Percentiles rank a stretch among this genome's conserved stretches.
Conservation (phyloP, 1,140 invertebrate genomes). For the Alviniconcha marisindica region DNA sequence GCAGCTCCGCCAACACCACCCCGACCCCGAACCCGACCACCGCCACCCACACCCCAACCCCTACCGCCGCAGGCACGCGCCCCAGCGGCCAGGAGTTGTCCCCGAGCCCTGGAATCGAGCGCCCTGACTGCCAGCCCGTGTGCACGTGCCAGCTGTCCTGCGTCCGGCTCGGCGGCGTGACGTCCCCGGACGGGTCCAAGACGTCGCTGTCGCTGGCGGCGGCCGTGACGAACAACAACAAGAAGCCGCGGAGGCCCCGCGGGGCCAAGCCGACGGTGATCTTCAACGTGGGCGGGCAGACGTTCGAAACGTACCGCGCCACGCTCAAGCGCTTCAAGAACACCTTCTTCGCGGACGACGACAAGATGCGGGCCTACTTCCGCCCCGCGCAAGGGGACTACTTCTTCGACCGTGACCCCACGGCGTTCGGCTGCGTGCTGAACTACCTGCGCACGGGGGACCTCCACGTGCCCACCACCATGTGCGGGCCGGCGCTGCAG, state of each 20-base stretch:
- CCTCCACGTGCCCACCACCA: constrained; percentile 69
- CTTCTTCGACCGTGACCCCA: constrained; percentile 72
- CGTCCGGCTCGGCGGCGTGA: constrained; percentile 15
- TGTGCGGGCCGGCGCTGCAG: constrained; percentile 69
- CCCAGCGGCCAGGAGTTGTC: too few species aligned
- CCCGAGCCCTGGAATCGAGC: background rate
- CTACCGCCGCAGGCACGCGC: background rate
- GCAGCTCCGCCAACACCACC: background rate
- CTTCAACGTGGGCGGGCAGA: constrained; percentile 68
- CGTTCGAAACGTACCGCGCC: constrained; percentile 67
- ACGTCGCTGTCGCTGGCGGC: background rate
- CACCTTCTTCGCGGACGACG: constrained; percentile 60
- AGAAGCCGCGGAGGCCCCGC: constrained; percentile 6
- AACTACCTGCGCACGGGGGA: constrained; percentile 72
- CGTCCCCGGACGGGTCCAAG: constrained; percentile 11
- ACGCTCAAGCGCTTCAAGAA: constrained; percentile 64
- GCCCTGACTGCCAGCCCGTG: background rate
- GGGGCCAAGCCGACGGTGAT: constrained; percentile 59
- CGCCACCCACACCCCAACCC: too few species aligned
- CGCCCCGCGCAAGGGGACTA: constrained; percentile 83
- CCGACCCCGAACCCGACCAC: background rate
- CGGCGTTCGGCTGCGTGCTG: constrained; percentile 65
- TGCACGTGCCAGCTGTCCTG: constrained; percentile 27
- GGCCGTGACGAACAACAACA: constrained; percentile 27
- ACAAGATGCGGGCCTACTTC: constrained; percentile 66